These are phyloP conservation scores for Netelia inedita DNA, from an alignment of 2,888 invertebrate species.

Conservation along the genomic window DNA sequence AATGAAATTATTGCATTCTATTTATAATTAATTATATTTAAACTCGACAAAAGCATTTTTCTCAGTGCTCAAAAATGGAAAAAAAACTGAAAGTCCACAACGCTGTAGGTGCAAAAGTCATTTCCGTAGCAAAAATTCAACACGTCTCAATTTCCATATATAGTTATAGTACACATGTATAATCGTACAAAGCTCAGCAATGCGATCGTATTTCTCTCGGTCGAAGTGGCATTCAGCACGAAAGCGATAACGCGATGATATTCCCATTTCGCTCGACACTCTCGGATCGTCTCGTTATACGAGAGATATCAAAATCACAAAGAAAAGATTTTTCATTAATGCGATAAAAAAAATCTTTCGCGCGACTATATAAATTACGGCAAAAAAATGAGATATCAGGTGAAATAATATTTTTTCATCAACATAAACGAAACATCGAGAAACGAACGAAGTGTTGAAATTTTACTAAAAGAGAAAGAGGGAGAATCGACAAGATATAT, in stretches of 20 bases:
- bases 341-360: constrained; percentile 38
- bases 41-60: background rate
- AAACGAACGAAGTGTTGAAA: background rate
- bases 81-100: constrained; percentile 2
- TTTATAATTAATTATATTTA: background rate
- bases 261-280: constrained; percentile 42
- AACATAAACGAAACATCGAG: background rate
- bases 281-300: constrained; percentile 28
- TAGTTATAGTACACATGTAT: constrained; percentile 8
- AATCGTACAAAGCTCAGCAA: constrained; percentile 14
- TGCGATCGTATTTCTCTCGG: constrained; percentile 51
- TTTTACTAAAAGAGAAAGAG: constrained; percentile 1
- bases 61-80: background rate
- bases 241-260: constrained; percentile 56
- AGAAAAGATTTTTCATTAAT: constrained; percentile 35
- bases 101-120: constrained; percentile 18
- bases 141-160: background rate
- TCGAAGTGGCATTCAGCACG: constrained; percentile 23
- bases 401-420: background rate
- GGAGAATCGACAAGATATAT: background rate
- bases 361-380: constrained; percentile 42
- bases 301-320: constrained; percentile 50
- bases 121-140: background rate
- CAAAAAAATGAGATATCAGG: background rate
- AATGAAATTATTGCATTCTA: too few species aligned